Evolutionary conservation across 2,888 invertebrate genomes (phyloP), one percentile per base, ranked within the genome.

Genomic region (Agonopterix alstromeriana): DNA sequence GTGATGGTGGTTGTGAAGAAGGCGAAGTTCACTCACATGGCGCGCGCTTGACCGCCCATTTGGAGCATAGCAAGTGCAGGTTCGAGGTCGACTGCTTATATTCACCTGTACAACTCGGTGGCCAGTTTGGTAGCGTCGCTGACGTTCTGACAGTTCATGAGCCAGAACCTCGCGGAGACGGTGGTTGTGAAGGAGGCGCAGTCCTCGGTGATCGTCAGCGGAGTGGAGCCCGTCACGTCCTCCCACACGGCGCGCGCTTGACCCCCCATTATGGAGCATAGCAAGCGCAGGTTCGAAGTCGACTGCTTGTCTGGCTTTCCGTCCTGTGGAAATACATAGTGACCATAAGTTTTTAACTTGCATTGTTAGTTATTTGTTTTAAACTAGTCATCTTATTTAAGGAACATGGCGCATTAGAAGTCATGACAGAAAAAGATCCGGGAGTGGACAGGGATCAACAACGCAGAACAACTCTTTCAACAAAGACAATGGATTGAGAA

Each of bases 161-260:
- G 89, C 98, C 99, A 99, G 84, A 99, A 99, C 74, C 91, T 90
- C 45, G 99, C 99, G 0, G 99, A 99, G 0, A 99, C 99, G 0
- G 98, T 99, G 8, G 99, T 99, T 8, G 99, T 99, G 86, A 99
- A 99, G 27, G 98, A 98, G 1, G 98, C 98, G 73, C 97, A 97
- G 77, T 99, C 98, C 66, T 97, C 98, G 56, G 98, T 95, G 85
- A 99, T 95, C 7, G 98, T 97, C 56, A 99, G 90, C 9, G 98
- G 98, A 1, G 99, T 99, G 43, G 98, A 98, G 35, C 98, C 98
- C 0, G 99, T 99, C 8, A 99, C 99, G 83, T 99, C 99, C 80
- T 99, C 99, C 99, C 99, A 99, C 64, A 98, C 95, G 3, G 99
- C 98, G 57, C 97, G 95, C 61, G 96, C 96, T 59, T 97, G 96